Evolutionary conservation across 2,888 invertebrate genomes (phyloP).

Genomic region (Drosophila pullipes): DNA sequence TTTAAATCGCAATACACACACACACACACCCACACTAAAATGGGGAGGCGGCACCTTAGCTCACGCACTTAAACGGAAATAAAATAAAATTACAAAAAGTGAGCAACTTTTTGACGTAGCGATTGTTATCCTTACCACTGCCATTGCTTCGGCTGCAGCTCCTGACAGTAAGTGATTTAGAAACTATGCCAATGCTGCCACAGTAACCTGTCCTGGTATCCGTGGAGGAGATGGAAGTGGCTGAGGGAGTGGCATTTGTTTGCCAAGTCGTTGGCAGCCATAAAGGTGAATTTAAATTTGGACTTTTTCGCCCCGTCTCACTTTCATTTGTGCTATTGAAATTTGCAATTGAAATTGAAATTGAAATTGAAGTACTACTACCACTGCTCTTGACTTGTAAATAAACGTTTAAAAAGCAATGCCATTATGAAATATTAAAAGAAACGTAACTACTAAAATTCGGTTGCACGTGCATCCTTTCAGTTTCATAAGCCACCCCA

Average conservation of each 20-base stretch:
- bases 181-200: conserved; percentile 65
- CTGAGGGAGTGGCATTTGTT: conserved; percentile 38
- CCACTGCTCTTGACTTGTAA: conserved; percentile 25
- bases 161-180: conserved; percentile 81
- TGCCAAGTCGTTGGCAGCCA: conserved; percentile 57
- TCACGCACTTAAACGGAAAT: conserved; percentile 79
- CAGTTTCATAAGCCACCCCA: not conserved
- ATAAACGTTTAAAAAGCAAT: conserved; percentile 23
- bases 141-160: conserved; percentile 33
- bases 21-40: not conserved
- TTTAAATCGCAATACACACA: conserved; percentile 68
- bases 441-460: conserved; percentile 3
- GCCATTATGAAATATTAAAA: conserved; percentile 25
- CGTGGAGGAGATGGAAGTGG: fast-evolving
- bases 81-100: conserved; percentile 82
- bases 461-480: conserved; percentile 3
- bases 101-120: conserved; percentile 76
- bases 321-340: conserved; percentile 53
- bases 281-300: conserved; percentile 78
- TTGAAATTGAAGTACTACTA: conserved; percentile 9
- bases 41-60: conserved; percentile 39
- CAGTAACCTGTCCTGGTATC: conserved; percentile 13
- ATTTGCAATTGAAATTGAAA: conserved; percentile 51
- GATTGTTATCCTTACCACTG: conserved; percentile 73
- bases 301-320: conserved; percentile 38